phyloP scores from a whole-genome alignment of 2,797 vertebrate genomes.

The Cygnus olor region DNA sequence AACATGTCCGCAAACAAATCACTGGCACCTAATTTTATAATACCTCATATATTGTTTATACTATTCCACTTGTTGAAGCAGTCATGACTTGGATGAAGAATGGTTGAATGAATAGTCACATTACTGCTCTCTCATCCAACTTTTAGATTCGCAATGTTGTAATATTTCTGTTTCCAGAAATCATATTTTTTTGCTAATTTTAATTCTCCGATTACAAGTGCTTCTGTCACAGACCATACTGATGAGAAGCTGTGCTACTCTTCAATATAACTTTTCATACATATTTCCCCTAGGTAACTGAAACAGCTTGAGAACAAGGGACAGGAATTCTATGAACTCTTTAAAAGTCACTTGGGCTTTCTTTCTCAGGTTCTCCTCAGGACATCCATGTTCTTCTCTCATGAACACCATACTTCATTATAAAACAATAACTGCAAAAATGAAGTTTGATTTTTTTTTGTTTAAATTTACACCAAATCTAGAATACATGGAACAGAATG shows the following conservation, averaged over 20 bases:
- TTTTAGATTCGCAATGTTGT: background rate
- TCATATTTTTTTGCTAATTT: background rate
- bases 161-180: background rate
- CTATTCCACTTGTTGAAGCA: background rate
- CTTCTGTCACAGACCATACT: background rate
- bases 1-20: background rate
- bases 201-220: background rate
- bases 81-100: background rate
- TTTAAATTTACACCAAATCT: background rate
- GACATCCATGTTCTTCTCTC: background rate
- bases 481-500: slow-evolving; percentile 11
- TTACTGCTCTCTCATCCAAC: background rate
- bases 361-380: background rate
- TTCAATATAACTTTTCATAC: background rate
- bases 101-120: background rate
- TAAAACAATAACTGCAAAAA: background rate
- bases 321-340: background rate
- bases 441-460: background rate
- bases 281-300: background rate
- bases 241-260: background rate
- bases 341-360: background rate
- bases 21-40: background rate
- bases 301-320: background rate
- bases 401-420: background rate
- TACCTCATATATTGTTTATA: background rate